Conservation (phyloP, 2,113 vertebrate genomes). For the Dicerorhinus sumatrensis region DNA sequence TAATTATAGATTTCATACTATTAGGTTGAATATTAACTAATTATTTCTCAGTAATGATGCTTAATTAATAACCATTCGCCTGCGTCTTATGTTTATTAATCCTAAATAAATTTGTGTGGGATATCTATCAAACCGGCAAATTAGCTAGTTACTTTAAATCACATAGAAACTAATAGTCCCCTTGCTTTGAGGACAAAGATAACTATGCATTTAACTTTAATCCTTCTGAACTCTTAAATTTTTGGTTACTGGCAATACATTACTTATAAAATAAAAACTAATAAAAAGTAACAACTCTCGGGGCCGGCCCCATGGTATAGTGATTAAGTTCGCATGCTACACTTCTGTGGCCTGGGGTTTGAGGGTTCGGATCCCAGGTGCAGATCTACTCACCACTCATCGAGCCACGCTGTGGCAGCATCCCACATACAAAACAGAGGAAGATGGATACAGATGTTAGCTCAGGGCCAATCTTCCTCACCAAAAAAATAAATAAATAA, state of each 20-base stretch:
- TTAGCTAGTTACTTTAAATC: conserved; percentile 21
- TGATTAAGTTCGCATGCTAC: too few species aligned
- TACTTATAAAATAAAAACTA: conserved; percentile 57
- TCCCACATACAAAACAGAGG: too few species aligned
- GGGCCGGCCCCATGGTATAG: too few species aligned
- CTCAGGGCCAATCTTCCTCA: too few species aligned
- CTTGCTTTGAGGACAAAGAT: conserved; percentile 30
- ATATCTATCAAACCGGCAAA: not conserved
- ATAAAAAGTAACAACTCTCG: not conserved
- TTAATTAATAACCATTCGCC: not conserved
- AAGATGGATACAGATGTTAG: too few species aligned
- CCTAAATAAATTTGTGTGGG: conserved; percentile 3
- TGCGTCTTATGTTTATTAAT: conserved; percentile 18
- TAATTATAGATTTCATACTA: not conserved
- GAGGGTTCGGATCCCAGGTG: too few species aligned
- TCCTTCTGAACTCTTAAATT: conserved; percentile 6
- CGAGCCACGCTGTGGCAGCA: too few species aligned
- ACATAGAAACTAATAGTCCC: conserved; percentile 25
- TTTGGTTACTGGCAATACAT: not conserved
- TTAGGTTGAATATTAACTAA: not conserved
- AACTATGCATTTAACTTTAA: conserved; percentile 29
- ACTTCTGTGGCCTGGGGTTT: too few species aligned
- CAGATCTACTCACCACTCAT: too few species aligned
- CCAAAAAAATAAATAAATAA: too few species aligned
- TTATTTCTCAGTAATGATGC: conserved; percentile 3